Base-by-base conservation (phyloP, 2,797 vertebrate species). In the Myotis daubentonii region DNA sequence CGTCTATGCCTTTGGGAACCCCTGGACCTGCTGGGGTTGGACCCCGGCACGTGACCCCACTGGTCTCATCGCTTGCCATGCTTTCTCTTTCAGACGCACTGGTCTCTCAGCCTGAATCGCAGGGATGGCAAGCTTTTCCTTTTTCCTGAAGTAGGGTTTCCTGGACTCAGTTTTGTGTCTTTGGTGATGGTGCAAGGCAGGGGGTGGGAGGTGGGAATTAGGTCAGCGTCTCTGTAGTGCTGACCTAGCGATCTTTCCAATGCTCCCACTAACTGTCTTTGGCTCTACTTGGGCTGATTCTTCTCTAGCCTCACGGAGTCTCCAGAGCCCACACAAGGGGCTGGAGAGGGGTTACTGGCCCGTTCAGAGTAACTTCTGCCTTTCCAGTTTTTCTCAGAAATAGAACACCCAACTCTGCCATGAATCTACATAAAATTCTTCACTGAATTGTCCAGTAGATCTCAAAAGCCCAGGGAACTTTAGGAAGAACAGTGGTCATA, bases 361-460 rank as follows among this genome's bases (percentile, higher is more conserved):
- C 11, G 41, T 91, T 71, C 60, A 51, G n/a, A 88, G 33, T 83
- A 62, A n/a, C 36, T 41, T 33, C 7, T 79, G 22, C 10, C 44
- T 91, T 88, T 47, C 44, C 17, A 62, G 72, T 38, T 91, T 94
- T 91, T 38, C 47, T 91, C 53, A 65, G 65, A 82, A 85, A 78
- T 66, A 91, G 78, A 88, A 57, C 22, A 44, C n/a, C 36, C 3
- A 25, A 23, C 30, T 6, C 9, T 83, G 65, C n/a, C 11, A 74
- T 60, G 47, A 19, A 60, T 60, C 10, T 53, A 60, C 22, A 53
- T 53, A 70, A 82, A 60, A 7, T 65, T 83, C 76, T 91, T 83
- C 62, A 82, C 36, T 60, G 57, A 68, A 84, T 84, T 74, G 36
- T 68, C 51, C 36, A 88, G 1, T n/a, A 41, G 55, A 53, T 70